These are phyloP conservation scores for Ladona fulva DNA, from an alignment of 1,140 invertebrate genomes.

Conservation along the genomic window DNA sequence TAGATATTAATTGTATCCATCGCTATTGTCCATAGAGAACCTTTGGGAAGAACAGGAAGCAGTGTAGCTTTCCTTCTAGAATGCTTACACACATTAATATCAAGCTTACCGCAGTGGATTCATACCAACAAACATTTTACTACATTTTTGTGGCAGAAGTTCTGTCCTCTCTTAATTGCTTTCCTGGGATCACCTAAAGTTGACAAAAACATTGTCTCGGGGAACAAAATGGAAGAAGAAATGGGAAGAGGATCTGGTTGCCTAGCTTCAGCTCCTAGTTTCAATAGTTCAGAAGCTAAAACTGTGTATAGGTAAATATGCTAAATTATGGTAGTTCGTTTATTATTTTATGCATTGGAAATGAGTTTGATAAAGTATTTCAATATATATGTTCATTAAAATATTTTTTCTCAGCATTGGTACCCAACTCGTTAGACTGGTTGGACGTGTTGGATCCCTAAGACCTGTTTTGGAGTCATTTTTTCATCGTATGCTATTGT, in stretches of 20 bases:
- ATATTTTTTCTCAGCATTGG: constrained; percentile 57
- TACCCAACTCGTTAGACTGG: constrained; percentile 73
- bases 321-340: background rate
- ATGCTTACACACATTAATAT: constrained; percentile 73
- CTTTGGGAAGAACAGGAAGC: constrained; percentile 30
- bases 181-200: constrained; percentile 71
- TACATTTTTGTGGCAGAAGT: constrained; percentile 82
- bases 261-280: constrained; percentile 57
- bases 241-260: constrained; percentile 60
- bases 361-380: constrained; percentile 5
- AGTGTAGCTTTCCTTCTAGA: constrained; percentile 71
- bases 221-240: constrained; percentile 46
- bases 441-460: constrained; percentile 72
- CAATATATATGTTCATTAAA: constrained; percentile 16
- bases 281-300: constrained; percentile 69
- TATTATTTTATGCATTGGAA: too few species aligned
- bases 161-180: constrained; percentile 79
- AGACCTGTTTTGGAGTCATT: constrained; percentile 82
- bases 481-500: constrained; percentile 83
- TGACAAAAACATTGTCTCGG: constrained; percentile 59
- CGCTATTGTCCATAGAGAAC: background rate
- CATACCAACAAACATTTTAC: constrained; percentile 74
- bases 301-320: constrained; percentile 67
- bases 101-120: constrained; percentile 68
- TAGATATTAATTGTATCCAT: too few species aligned